Base-by-base conservation (phyloP, 2,888 invertebrate genomes). In the Melanostoma scalare region DNA sequence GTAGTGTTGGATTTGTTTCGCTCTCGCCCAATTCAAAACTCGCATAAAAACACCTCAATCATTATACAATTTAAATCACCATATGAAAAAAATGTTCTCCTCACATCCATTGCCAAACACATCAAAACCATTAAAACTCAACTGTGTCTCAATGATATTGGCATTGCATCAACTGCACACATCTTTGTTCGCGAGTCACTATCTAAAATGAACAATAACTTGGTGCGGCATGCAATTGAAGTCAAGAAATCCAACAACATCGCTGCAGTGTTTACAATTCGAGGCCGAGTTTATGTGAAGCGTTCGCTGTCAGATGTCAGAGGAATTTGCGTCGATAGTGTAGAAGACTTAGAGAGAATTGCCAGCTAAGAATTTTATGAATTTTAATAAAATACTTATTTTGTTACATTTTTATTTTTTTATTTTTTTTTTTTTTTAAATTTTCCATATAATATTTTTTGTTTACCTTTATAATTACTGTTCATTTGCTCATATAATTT, bases 151-250 rank as follows among this genome's bases (percentile, higher is more conserved):
- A 20, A 20, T 20, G 20, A 20, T 20, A 20, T 20, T 20, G 20
- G 20, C 6, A 10, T 31, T 9, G 9, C 6, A 50, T 50, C 50
- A 8, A 9, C 50, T 50, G 2, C 31, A 8, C 31, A 31, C 6
- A 4, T 50, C 3, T 50, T 31, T 50, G 3, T 50, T 9, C 50
- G 50, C 50, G 50, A 50, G 31, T 50, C 50, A 2, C 31, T 50
- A 50, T 50, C 50, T 31, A 6, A 31, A 31, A 52, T 20, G 33
- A 52, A 35, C 5, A 52, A 33, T 3, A 5, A 52, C 35, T 33
- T 52, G 35, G 6, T 52, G 9, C 52, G 52, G 33, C 35, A 52
- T n/a, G 52, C 52, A 4, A 33, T 52, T 35, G 33, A 52, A 52
- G 31, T 55, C 3, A 30, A 55, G 9, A 55, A 38, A 55, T 20